A percentile compares a stretch with the other conserved stretches of the same genome.
Conservation (phyloP, 2,113 vertebrate genomes). For the Gadus macrocephalus region DNA sequence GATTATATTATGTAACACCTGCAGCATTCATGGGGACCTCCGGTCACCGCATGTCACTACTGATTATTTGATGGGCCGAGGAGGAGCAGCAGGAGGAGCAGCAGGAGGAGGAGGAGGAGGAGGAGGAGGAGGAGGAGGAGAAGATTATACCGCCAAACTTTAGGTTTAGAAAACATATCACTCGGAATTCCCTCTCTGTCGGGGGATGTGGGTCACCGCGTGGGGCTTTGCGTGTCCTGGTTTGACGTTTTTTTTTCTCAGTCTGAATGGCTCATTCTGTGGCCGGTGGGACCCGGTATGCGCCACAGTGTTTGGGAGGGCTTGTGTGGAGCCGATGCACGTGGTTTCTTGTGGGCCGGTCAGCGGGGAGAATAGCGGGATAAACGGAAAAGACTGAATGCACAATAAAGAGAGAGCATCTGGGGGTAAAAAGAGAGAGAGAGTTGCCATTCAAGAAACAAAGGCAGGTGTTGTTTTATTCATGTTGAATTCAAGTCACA, state of each 20-base stretch:
- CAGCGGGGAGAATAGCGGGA: neutral
- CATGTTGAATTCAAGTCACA: constrained; percentile 18
- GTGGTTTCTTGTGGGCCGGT: neutral
- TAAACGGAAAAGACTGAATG: constrained; percentile 4
- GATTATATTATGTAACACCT: constrained; percentile 52
- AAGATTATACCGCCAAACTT: constrained; percentile 31
- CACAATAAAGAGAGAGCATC: constrained; percentile 3
- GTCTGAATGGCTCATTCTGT: constrained; percentile 15
- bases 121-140: neutral
- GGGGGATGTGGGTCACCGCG: constrained; percentile 50
- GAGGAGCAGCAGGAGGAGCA: constrained; percentile 3
- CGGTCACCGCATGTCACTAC: constrained; percentile 20
- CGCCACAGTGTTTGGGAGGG: neutral
- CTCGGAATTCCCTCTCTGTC: constrained; percentile 23
- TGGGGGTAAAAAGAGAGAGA: neutral
- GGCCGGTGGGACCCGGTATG: constrained; percentile 8
- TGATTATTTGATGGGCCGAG: constrained; percentile 4
- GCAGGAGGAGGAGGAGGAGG: constrained; percentile 27
- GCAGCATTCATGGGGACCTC: constrained; percentile 34
- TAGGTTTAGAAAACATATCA: constrained; percentile 34
- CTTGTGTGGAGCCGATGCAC: neutral
- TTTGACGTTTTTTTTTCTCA: neutral
- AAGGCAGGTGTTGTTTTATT: constrained; percentile 20
- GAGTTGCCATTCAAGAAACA: constrained; percentile 11
- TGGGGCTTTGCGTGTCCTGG: neutral